These are phyloP conservation scores for Rhegmatorhina hoffmannsi DNA, from an alignment of 2,113 vertebrate genomes.

Conservation along the genomic window DNA sequence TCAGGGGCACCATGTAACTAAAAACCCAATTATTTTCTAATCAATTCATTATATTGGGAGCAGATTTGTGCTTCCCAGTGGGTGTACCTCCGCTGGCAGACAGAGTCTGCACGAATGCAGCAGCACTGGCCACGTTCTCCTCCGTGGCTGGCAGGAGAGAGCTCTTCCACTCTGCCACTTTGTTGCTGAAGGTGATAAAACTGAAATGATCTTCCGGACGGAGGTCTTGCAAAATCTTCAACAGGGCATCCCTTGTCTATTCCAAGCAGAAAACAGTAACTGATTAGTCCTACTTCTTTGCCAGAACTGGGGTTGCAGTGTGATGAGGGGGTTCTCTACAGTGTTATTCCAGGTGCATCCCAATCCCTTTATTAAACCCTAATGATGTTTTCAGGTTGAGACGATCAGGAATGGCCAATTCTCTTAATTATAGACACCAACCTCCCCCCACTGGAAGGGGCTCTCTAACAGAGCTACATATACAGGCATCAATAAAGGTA, in stretches of 20 bases:
- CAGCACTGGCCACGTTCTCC: conserved; percentile 45
- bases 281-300: neutral
- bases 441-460: accelerated
- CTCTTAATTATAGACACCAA: neutral
- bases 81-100: conserved; percentile 62
- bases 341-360: neutral
- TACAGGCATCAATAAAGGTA: neutral
- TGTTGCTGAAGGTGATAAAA: conserved; percentile 49
- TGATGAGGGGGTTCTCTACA: neutral
- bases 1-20: neutral
- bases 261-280: neutral
- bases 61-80: neutral
- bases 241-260: conserved; percentile 73
- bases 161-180: conserved; percentile 33
- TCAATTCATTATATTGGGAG: neutral
- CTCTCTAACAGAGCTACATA: neutral
- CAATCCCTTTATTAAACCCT: neutral
- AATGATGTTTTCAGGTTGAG: neutral
- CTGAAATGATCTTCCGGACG: conserved; percentile 66
- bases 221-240: conserved; percentile 76
- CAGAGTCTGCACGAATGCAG: conserved; percentile 20
- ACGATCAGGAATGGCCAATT: neutral
- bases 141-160: conserved; percentile 56
- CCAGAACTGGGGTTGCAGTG: neutral
- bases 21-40: neutral